A percentile compares a stretch with the other conserved stretches of the same genome.
Conservation (phyloP, 2,113 vertebrate species). For the Neolamprologus modestus region DNA sequence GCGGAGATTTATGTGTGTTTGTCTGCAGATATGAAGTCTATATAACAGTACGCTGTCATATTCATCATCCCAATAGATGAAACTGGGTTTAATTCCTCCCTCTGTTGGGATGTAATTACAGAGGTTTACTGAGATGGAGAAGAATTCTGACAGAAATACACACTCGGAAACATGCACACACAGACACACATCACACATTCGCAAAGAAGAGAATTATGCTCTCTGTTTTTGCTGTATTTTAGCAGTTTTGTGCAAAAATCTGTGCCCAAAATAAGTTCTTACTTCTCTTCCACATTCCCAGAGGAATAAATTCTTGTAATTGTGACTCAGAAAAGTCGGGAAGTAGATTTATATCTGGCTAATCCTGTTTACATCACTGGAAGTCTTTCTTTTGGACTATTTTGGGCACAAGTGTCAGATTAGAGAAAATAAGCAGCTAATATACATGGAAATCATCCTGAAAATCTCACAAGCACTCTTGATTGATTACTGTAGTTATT, state of each 20-base stretch:
- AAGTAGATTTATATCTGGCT: slow-evolving; percentile 27
- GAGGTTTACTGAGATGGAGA: slow-evolving; percentile 68
- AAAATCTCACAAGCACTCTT: slow-evolving; percentile 3
- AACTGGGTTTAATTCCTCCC: slow-evolving; percentile 62
- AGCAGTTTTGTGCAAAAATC: not conserved
- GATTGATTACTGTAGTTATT: slow-evolving; percentile 4
- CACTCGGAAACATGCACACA: not conserved
- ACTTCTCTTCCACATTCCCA: not conserved
- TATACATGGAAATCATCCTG: slow-evolving; percentile 7
- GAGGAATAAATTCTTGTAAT: slow-evolving; percentile 15
- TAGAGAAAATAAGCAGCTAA: slow-evolving; percentile 30
- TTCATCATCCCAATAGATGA: slow-evolving; percentile 63
- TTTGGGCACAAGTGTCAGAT: slow-evolving; percentile 13
- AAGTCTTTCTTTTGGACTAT: slow-evolving; percentile 19
- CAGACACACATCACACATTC: not conserved
- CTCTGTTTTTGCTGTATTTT: slow-evolving; percentile 1
- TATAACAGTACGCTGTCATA: slow-evolving; percentile 63
- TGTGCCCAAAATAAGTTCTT: slow-evolving; percentile 6
- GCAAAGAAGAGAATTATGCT: not conserved
- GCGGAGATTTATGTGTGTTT: slow-evolving; percentile 62
- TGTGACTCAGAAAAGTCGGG: slow-evolving; percentile 26
- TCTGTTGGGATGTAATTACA: slow-evolving; percentile 64
- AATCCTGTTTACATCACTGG: slow-evolving; percentile 27
- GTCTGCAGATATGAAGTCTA: slow-evolving; percentile 68
- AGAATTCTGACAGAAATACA: slow-evolving; percentile 46